phyloP scores from a whole-genome alignment of 2,797 vertebrate species.

The Nannoperca obscura region DNA sequence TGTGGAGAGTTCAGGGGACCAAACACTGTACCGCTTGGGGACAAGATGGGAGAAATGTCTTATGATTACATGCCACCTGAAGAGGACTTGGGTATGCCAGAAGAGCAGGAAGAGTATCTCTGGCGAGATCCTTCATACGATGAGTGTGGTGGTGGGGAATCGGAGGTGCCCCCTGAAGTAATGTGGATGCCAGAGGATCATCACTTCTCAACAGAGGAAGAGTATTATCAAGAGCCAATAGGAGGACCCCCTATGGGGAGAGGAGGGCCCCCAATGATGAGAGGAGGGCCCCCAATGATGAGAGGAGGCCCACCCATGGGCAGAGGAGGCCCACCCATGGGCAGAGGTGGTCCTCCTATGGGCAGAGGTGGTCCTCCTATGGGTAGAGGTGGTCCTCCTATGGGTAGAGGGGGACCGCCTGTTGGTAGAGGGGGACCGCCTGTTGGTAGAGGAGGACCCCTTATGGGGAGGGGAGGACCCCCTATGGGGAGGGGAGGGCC shows the following conservation, averaged over 20 bases:
- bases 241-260: constrained; percentile 79
- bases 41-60: constrained; percentile 80
- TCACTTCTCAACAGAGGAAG: constrained; percentile 80
- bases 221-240: constrained; percentile 85
- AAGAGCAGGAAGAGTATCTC: constrained; percentile 83
- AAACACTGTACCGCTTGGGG: constrained; percentile 47
- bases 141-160: constrained; percentile 81
- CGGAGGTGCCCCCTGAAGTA: constrained; percentile 79
- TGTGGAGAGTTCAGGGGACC: constrained; percentile 61
- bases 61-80: constrained; percentile 80
- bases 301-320: constrained; percentile 39
- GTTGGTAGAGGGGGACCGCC: constrained; percentile 50
- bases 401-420: constrained; percentile 40
- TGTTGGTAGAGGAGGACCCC: background rate
- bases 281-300: constrained; percentile 33
- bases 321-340: constrained; percentile 10
- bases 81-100: constrained; percentile 76
- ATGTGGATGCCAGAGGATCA: constrained; percentile 88
- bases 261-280: constrained; percentile 61
- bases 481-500: constrained; percentile 67
- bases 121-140: constrained; percentile 86
- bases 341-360: constrained; percentile 41
- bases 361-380: constrained; percentile 36
- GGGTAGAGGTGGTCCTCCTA: constrained; percentile 64
- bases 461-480: constrained; percentile 9